Evolutionary conservation across 2,888 invertebrate species (phyloP), one percentile per base, ranked within the genome.

Genomic region (Eupithecia pulchellata): DNA sequence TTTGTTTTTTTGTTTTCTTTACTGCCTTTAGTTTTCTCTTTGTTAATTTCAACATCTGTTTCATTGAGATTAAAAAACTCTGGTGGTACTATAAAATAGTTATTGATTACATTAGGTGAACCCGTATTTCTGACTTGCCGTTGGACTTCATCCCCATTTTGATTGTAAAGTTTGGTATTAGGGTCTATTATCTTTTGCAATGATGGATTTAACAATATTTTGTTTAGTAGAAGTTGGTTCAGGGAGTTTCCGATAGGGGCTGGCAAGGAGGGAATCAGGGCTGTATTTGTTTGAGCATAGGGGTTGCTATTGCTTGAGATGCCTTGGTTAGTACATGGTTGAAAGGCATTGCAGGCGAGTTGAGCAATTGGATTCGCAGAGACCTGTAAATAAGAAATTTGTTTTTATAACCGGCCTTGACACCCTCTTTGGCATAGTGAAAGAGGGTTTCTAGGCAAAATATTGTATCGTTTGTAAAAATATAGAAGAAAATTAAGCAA

Each of bases 61-160:
- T 69, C 67, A 60, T 77, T 79, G 14, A 75, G 64, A 72, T 77
- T 74, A 2, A 80, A 75, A 70, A 80, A 78, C 14, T 83, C 84
- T 13, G 84, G 76, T 17, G 88, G 85, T 58, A 84, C 61, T 57
- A 84, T 79, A 58, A 84, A 82, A 73, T 89, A 87, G 75, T 87
- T 89, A 71, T 85, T 88, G 0, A 86, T 76, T 4, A 85, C 73
- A 76, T 84, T 86, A 6, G 86, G 82, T 4, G 67, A 39, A 4
- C 75, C 68, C 17, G 74, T 65, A 55, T 67, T 78, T 27, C 77
- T 72, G 32, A 69, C 65, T 34, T 74, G 69, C 36, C 72, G 69
- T 14, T 76, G 76, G 30, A 76, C 74, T 63, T 83, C 80, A 42
- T 77, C 65, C 13, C 79, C 83, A 79, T 86, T 82, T 68, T 82